Percentiles rank a stretch among this genome's conserved stretches.
Evolutionary conservation across 2,888 invertebrate genomes (phyloP).

Genomic region (Calliopum simillimum): DNA sequence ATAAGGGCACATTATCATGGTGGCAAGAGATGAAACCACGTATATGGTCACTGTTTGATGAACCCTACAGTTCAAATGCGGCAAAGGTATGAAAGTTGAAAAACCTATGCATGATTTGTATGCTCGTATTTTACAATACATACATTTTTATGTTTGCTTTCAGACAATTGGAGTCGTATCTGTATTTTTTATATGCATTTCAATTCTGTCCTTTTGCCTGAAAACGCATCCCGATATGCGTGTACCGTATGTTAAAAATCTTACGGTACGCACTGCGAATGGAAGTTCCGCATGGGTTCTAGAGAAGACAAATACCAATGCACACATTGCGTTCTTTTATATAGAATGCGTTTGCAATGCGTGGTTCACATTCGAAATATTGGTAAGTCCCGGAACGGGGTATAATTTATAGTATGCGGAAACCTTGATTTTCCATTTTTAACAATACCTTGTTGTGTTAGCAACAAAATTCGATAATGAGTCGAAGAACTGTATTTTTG

Average conservation of each 20-base stretch:
- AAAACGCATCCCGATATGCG: slow-evolving; percentile 99
- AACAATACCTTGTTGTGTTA: no score
- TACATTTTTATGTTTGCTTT: background rate
- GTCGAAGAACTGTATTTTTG: no score
- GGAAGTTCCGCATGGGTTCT: slow-evolving; percentile 84
- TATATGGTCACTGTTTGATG: slow-evolving; percentile 99
- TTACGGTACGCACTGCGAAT: slow-evolving; percentile 80
- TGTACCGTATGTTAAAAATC: slow-evolving; percentile 87
- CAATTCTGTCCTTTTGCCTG: slow-evolving; percentile 98
- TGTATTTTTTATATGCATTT: slow-evolving; percentile 99
- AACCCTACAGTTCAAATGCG: slow-evolving; percentile 97
- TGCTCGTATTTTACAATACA: background rate
- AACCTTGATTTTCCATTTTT: no score
- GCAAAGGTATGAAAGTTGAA: slow-evolving; percentile 80
- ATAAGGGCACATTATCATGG: slow-evolving; percentile 89
- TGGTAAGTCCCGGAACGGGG: slow-evolving; percentile 65
- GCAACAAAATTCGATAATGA: no score
- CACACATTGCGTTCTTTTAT: slow-evolving; percentile 97
- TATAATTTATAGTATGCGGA: no score
- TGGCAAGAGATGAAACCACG: slow-evolving; percentile 98
- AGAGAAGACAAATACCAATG: slow-evolving; percentile 93
- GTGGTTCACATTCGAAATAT: slow-evolving; percentile 98
- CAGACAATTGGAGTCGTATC: slow-evolving; percentile 98
- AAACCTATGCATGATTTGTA: background rate
- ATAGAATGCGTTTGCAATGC: slow-evolving; percentile 98